These are phyloP conservation scores for Bucorvus abyssinicus DNA, from an alignment of 2,797 vertebrate genomes.

Conservation along the genomic window DNA sequence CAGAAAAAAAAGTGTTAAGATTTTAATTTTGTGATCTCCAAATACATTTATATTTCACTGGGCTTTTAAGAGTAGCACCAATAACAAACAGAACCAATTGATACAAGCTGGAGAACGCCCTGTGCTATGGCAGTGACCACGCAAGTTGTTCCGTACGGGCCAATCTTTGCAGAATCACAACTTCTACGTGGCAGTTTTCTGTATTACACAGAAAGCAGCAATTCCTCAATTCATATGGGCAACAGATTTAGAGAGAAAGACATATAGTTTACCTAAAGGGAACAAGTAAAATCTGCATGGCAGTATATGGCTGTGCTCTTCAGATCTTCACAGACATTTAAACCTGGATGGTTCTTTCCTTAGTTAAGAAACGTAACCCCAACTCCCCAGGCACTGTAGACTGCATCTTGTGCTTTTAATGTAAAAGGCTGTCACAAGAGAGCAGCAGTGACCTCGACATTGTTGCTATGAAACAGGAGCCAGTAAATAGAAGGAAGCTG, in stretches of 20 bases:
- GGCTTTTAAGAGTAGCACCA: neutral
- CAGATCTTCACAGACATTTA: neutral
- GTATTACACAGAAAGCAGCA: neutral
- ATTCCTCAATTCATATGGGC: neutral
- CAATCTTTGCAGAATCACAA: neutral
- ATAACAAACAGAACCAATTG: neutral
- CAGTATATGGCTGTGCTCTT: neutral
- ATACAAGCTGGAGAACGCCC: neutral
- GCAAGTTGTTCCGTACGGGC: neutral
- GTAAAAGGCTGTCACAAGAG: constrained; percentile 38
- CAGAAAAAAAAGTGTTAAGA: neutral
- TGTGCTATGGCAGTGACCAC: neutral
- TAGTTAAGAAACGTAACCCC: neutral
- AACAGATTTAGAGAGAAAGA: neutral
- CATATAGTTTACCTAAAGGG: neutral
- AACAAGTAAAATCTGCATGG: neutral
- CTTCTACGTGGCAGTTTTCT: neutral
- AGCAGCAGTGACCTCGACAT: constrained; percentile 41
- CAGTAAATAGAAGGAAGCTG: constrained; percentile 34
- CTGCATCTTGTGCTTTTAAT: constrained; percentile 26
- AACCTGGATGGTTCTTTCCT: neutral
- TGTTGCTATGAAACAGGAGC: constrained; percentile 47
- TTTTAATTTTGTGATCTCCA: neutral
- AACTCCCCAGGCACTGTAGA: constrained; percentile 5
- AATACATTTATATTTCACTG: neutral